phyloP scores from a whole-genome alignment of 1,140 invertebrate genomes.

The Belonocnema kinseyi region DNA sequence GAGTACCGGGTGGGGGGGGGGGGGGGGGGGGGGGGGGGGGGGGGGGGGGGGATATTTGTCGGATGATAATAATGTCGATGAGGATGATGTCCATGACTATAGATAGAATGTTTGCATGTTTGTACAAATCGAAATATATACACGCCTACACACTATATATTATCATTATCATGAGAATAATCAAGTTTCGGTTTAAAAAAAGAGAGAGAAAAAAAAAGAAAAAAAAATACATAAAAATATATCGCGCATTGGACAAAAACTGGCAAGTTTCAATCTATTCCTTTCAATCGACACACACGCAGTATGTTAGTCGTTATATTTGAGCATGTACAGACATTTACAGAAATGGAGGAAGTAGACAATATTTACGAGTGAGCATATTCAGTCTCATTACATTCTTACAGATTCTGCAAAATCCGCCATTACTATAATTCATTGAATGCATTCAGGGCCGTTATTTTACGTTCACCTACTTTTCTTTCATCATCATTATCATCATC shows the following conservation, averaged over 20 bases:
- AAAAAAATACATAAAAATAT: not conserved
- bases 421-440: constrained; percentile 11
- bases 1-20: no score
- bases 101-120: constrained; percentile 57
- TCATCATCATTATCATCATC: constrained; percentile 33
- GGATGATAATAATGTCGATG: constrained; percentile 32
- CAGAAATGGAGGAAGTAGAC: constrained; percentile 32
- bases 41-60: no score
- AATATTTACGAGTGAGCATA: constrained; percentile 21
- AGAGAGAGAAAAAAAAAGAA: not conserved
- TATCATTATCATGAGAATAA: constrained; percentile 44
- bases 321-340: constrained; percentile 33
- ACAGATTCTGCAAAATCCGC: constrained; percentile 61
- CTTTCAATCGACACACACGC: constrained; percentile 47
- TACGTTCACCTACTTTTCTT: constrained; percentile 46
- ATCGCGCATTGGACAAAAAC: constrained; percentile 16
- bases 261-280: not conserved
- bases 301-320: constrained; percentile 23
- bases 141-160: constrained; percentile 59
- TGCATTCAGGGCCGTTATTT: constrained; percentile 57
- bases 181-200: constrained; percentile 34
- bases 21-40: no score
- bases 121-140: constrained; percentile 55
- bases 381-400: constrained; percentile 65
- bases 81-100: constrained; percentile 53